Evolutionary conservation across 2,113 vertebrate genomes (phyloP).

Genomic region (Pipa parva): DNA sequence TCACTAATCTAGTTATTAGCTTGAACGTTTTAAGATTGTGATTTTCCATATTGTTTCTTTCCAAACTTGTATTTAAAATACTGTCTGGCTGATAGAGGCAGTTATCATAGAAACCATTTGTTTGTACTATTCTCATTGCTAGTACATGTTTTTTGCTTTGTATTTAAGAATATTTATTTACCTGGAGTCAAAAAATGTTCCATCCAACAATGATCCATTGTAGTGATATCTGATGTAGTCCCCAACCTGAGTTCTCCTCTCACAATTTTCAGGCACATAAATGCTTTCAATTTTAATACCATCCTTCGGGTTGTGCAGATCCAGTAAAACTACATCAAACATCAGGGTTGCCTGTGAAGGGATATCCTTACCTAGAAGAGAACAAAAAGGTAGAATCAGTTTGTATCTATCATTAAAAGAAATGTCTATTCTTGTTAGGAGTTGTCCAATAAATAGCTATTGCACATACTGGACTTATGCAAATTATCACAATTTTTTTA

Average conservation of each 20-base stretch:
- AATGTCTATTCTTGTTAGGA: background rate
- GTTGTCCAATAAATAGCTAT: too few species aligned
- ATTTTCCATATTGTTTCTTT: too few species aligned
- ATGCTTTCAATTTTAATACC: constrained; percentile 74
- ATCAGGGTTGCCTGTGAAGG: constrained; percentile 91
- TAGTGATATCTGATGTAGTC: constrained; percentile 96
- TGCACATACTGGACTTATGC: too few species aligned
- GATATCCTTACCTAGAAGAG: constrained; percentile 82
- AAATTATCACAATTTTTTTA: too few species aligned
- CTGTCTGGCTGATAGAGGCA: too few species aligned
- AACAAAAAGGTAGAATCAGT: too few species aligned
- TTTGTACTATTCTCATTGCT: too few species aligned
- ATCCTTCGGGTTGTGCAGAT: constrained; percentile 95
- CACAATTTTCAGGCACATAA: constrained; percentile 70
- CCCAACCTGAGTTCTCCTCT: constrained; percentile 70
- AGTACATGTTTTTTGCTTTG: background rate
- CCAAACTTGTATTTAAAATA: too few species aligned
- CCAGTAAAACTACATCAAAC: constrained; percentile 87
- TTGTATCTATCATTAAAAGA: background rate
- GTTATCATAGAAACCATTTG: background rate
- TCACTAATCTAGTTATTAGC: too few species aligned
- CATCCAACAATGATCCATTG: constrained; percentile 88
- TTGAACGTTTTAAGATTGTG: too few species aligned
- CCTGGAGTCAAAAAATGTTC: constrained; percentile 95
- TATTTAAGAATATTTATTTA: constrained; percentile 46